Evolutionary conservation across 2,113 vertebrate species (phyloP).

Genomic region (Naja naja): DNA sequence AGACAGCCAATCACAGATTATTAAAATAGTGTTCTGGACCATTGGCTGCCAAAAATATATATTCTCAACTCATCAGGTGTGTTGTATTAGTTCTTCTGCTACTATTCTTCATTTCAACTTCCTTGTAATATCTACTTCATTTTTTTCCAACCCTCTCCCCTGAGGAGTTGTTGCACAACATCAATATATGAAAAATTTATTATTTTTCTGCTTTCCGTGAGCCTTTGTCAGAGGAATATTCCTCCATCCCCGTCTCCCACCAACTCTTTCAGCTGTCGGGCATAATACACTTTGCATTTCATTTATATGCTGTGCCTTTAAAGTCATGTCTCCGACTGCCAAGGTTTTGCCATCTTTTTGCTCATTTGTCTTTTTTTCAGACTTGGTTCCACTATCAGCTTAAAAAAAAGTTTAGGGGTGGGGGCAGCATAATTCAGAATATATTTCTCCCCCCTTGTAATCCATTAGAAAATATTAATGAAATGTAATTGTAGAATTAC

Average conservation of each 20-base stretch:
- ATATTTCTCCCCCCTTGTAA: conserved; percentile 1
- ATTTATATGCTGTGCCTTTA: conserved; percentile 31
- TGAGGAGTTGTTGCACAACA: conserved; percentile 23
- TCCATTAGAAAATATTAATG: neutral
- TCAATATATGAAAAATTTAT: conserved; percentile 33
- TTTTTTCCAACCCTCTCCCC: conserved; percentile 22
- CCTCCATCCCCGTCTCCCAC: neutral
- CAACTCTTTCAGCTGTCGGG: neutral
- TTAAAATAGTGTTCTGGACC: conserved; percentile 7
- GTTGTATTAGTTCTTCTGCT: conserved; percentile 20
- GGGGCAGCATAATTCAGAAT: neutral
- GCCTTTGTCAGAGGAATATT: conserved; percentile 39
- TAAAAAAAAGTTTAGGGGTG: conserved; percentile 16
- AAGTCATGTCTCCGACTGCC: conserved; percentile 19
- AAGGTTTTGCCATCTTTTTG: conserved; percentile 26
- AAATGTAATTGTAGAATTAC: neutral
- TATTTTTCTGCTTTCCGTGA: conserved; percentile 19
- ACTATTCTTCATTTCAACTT: conserved; percentile 21
- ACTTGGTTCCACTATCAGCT: neutral
- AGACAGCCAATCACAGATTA: neutral
- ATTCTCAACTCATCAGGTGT: neutral
- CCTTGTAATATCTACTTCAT: conserved; percentile 40
- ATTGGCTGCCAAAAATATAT: neutral
- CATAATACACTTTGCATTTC: conserved; percentile 32
- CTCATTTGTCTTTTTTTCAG: conserved; percentile 10